Percentiles rank a stretch among this genome's conserved stretches.
Evolutionary conservation across 2,113 vertebrate genomes (phyloP).

Genomic region (Nansenia antarctica): DNA sequence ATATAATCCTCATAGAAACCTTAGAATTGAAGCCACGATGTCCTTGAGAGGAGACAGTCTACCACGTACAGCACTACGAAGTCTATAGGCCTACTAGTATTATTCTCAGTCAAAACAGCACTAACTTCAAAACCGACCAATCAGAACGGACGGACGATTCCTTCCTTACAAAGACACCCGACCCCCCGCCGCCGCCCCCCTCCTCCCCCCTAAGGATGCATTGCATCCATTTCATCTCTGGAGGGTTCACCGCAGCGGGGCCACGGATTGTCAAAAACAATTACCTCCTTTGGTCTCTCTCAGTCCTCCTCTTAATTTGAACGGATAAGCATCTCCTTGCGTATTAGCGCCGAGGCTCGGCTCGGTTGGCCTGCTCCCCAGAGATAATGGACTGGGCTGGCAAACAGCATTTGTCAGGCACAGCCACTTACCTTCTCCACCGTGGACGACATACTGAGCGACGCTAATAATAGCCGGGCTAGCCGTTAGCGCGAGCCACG

Average conservation of each 20-base stretch:
- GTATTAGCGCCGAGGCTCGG: slow-evolving; percentile 72
- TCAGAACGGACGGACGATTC: too few relatives aligned
- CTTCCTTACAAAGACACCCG: slow-evolving; percentile 6
- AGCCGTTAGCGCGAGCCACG: slow-evolving; percentile 67
- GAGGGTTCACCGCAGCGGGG: slow-evolving; percentile 62
- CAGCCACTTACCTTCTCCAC: slow-evolving; percentile 69
- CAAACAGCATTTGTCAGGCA: slow-evolving; percentile 72
- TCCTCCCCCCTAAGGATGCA: slow-evolving; percentile 20
- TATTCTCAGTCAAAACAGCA: too few relatives aligned
- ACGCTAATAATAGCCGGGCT: slow-evolving; percentile 76
- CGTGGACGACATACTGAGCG: slow-evolving; percentile 61
- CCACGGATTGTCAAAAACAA: slow-evolving; percentile 77
- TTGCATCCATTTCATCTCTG: slow-evolving; percentile 60
- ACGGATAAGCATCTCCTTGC: slow-evolving; percentile 80
- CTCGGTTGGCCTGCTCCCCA: slow-evolving; percentile 59
- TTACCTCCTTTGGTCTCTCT: slow-evolving; percentile 66
- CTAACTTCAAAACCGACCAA: slow-evolving; percentile 20
- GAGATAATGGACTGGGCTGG: slow-evolving; percentile 71
- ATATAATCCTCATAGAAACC: too few relatives aligned
- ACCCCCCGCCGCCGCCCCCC: slow-evolving; percentile 13
- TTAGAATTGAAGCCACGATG: too few relatives aligned
- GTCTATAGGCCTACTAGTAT: background rate
- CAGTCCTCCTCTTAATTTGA: slow-evolving; percentile 76
- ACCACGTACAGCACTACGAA: too few relatives aligned
- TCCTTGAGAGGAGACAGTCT: background rate